Percentiles rank a stretch among this genome's conserved stretches.
Evolutionary conservation across 2,797 vertebrate species (phyloP).

Genomic region (Dipus sagitta): DNA sequence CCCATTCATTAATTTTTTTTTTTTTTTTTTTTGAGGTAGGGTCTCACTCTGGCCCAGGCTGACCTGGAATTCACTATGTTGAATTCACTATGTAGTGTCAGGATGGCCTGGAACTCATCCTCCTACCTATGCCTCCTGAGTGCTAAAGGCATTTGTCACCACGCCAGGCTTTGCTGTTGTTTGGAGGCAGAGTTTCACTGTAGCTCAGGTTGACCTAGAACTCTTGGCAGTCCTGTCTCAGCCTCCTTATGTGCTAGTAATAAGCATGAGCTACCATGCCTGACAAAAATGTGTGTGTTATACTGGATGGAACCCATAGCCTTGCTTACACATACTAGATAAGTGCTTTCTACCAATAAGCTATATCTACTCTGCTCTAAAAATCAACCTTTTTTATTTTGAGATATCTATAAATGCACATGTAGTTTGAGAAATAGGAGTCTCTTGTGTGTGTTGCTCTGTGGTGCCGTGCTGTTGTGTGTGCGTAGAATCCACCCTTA

Average conservation of each 20-base stretch:
- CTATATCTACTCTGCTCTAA: not conserved
- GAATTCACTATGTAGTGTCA: no score
- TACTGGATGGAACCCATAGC: not conserved
- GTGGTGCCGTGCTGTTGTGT: not conserved
- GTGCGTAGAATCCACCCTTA: not conserved
- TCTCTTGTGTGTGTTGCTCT: constrained; percentile 36
- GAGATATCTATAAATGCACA: not conserved
- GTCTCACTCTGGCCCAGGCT: not conserved
- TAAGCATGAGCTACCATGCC: not conserved
- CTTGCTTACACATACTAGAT: not conserved
- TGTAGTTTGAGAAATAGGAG: constrained; percentile 22
- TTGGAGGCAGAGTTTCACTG: not conserved
- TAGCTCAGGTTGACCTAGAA: not conserved
- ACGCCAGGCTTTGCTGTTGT: no score
- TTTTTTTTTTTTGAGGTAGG: not conserved
- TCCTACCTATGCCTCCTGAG: no score
- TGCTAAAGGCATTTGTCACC: no score
- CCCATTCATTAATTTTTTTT: not conserved
- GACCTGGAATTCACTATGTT: no score
- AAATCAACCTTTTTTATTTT: constrained; percentile 28
- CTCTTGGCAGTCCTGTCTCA: not conserved
- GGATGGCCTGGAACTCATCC: no score
- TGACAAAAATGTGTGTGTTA: not conserved
- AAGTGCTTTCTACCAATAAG: not conserved
- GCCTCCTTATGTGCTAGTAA: not conserved